phyloP scores from a whole-genome alignment of 2,797 vertebrate genomes.

The Hoplostethus atlanticus region DNA sequence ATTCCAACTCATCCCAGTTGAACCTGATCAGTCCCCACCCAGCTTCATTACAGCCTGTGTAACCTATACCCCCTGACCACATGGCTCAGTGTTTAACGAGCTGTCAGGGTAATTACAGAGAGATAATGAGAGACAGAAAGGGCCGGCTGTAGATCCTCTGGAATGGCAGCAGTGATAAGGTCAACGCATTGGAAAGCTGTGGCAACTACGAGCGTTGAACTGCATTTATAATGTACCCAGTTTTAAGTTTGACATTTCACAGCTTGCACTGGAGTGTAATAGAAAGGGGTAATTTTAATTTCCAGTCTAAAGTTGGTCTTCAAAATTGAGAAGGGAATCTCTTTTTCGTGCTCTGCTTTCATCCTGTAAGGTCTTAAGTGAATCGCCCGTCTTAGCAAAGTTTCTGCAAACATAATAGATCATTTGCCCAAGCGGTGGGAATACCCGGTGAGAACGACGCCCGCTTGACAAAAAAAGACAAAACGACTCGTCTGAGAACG shows the following conservation, averaged over 20 bases:
- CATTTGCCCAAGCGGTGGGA: neutral
- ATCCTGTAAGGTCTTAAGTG: neutral
- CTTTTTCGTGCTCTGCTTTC: constrained; percentile 17
- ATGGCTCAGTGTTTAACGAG: constrained; percentile 40
- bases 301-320: constrained; percentile 29
- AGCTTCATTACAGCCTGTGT: constrained; percentile 17
- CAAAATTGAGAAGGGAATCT: constrained; percentile 8
- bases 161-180: constrained; percentile 42
- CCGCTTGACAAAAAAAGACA: neutral
- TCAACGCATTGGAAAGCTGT: neutral
- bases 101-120: constrained; percentile 44
- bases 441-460: neutral
- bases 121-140: constrained; percentile 39
- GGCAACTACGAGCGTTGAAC: neutral
- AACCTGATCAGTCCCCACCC: constrained; percentile 19
- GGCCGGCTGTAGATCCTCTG: constrained; percentile 36
- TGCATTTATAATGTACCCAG: constrained; percentile 11
- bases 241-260: constrained; percentile 24
- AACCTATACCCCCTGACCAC: constrained; percentile 16
- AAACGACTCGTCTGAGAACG: constrained; percentile 21
- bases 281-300: constrained; percentile 34
- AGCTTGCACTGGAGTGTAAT: constrained; percentile 1
- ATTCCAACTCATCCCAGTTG: constrained; percentile 4
- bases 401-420: constrained; percentile 22
- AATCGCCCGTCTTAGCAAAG: neutral